phyloP scores from a whole-genome alignment of 1,140 invertebrate genomes.

The Drosophila truncata region DNA sequence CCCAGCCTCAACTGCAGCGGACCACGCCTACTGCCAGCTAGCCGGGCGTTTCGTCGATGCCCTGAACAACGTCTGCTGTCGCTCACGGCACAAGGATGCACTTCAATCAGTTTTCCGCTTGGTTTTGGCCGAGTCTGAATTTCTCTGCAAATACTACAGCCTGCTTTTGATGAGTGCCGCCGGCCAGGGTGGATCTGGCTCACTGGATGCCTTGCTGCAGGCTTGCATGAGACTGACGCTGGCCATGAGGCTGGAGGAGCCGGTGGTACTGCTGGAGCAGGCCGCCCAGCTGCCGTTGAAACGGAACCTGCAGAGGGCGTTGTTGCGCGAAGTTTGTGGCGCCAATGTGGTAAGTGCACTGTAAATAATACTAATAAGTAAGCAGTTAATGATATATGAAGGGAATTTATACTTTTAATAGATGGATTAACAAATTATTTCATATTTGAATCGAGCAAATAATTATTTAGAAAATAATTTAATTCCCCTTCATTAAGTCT shows the following conservation, averaged over 20 bases:
- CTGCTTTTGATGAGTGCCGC: conserved; percentile 70
- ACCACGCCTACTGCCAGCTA: conserved; percentile 65
- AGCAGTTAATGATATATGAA: not conserved
- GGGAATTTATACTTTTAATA: not conserved
- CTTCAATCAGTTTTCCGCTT: conserved; percentile 82
- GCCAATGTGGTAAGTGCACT: conserved; percentile 58
- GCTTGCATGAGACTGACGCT: conserved; percentile 66
- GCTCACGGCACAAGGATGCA: conserved; percentile 77
- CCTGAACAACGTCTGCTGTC: conserved; percentile 76
- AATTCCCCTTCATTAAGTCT: no score
- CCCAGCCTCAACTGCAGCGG: conserved; percentile 2
- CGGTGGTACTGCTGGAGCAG: conserved; percentile 61
- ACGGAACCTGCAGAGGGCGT: conserved; percentile 57
- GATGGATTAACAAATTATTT: no score
- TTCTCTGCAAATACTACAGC: conserved; percentile 82
- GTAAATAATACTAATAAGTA: not conserved
- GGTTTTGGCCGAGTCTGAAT: conserved; percentile 79
- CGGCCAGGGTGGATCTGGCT: conserved; percentile 30
- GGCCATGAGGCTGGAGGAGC: conserved; percentile 74
- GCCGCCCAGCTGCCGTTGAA: conserved; percentile 62
- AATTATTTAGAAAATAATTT: no score
- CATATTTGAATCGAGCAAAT: no score
- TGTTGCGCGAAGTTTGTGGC: conserved; percentile 68
- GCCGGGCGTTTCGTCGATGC: conserved; percentile 75
- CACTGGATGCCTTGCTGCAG: conserved; percentile 59